phyloP scores from a whole-genome alignment of 2,888 invertebrate species.

The Dromius quadrimaculatus region DNA sequence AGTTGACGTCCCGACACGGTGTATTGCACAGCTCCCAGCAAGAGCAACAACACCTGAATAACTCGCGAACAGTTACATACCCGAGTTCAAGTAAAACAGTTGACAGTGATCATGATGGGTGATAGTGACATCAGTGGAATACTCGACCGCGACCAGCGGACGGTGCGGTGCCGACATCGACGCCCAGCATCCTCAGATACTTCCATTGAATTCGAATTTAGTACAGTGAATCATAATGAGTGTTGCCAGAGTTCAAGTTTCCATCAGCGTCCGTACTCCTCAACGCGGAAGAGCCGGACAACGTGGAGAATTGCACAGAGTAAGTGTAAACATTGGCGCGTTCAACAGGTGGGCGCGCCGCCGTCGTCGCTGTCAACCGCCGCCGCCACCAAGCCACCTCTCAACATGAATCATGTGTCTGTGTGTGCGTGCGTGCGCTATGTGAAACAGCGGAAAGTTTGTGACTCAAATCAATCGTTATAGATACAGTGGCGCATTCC shows the following conservation, averaged over 20 bases:
- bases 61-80: constrained; percentile 7
- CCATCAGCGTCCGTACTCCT: background rate
- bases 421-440: constrained; percentile 32
- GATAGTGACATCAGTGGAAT: constrained; percentile 59
- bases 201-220: background rate
- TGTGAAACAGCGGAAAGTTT: constrained; percentile 49
- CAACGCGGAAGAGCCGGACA: constrained; percentile 44
- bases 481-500: constrained; percentile 44
- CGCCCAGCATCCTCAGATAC: background rate
- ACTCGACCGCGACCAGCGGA: constrained; percentile 64
- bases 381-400: constrained; percentile 3
- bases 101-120: constrained; percentile 4
- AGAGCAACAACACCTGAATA: background rate
- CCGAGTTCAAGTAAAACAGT: background rate
- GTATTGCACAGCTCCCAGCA: constrained; percentile 28
- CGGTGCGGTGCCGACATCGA: constrained; percentile 54
- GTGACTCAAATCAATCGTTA: constrained; percentile 51
- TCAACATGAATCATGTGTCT: constrained; percentile 31
- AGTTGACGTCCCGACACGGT: constrained; percentile 44
- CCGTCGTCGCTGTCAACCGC: constrained; percentile 14
- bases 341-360: constrained; percentile 44
- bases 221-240: constrained; percentile 10
- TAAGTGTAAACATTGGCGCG: constrained; percentile 46
- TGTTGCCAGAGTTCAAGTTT: constrained; percentile 3
- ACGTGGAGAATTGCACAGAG: constrained; percentile 42